Conservation (phyloP, 2,888 invertebrate species). For the Acheta domesticus region DNA sequence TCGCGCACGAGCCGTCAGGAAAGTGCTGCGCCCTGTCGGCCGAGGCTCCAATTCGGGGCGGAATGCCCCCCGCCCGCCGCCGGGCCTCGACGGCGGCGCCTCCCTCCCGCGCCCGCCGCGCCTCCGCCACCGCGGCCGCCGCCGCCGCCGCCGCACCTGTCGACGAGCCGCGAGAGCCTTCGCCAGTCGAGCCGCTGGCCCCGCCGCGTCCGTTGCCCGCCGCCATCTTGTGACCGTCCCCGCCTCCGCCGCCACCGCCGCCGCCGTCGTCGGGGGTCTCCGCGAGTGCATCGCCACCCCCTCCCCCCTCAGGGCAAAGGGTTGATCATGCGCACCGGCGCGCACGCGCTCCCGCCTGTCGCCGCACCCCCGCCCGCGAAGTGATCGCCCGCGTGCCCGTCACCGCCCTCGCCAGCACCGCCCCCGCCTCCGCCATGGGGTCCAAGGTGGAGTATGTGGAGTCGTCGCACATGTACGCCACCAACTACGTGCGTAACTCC, state of each 20-base stretch:
- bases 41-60: not conserved
- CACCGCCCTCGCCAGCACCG: too few species aligned
- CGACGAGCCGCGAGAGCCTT: not conserved
- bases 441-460: slow-evolving; percentile 91
- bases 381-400: too few species aligned
- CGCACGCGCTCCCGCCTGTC: not conserved
- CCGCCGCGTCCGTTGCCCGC: not conserved
- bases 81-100: not conserved
- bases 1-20: not conserved
- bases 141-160: not conserved
- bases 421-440: slow-evolving; percentile 58
- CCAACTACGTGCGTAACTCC: slow-evolving; percentile 86
- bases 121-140: not conserved
- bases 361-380: too few species aligned
- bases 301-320: not conserved
- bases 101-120: not conserved
- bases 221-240: not conserved
- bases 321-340: not conserved
- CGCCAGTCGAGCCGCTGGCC: not conserved
- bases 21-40: not conserved
- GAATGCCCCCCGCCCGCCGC: not conserved
- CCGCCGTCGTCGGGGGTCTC: not conserved
- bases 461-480: slow-evolving; percentile 84
- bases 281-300: not conserved
- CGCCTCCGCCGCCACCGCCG: not conserved